Evolutionary conservation across 2,113 vertebrate genomes (phyloP), one percentile per base, ranked within the genome.

Genomic region (Panthera tigris): DNA sequence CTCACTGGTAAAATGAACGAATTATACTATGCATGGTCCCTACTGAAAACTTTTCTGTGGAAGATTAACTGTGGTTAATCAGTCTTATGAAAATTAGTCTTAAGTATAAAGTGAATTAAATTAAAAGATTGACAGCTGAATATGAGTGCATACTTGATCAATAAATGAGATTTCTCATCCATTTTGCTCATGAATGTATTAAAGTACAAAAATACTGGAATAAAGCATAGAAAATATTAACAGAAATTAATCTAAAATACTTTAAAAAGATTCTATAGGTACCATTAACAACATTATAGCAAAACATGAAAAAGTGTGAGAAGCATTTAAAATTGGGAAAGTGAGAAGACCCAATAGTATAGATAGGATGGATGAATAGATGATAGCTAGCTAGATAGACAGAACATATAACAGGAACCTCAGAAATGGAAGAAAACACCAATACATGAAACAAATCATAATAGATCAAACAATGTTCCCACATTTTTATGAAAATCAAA

Each of bases 271-370:
- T 87, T 41, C 23, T 89, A 48, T 66, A 33, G 1, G 12, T 84
- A 48, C 31, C 65, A 50, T 16, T 52, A 57, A 74, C 7, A 7
- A 45, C 55, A 50, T 52, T 63, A 31, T 33, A 48, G 19, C 16
- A 89, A 65, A 94, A 52, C 18, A 89, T 92, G 31, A 82, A 93
- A 76, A 89, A 81, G 5, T 11, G 13, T 92, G 45, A 86, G 33
- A 29, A 33, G 14, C 25, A 83, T 29, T 83, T 89, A 73, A 92
- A 93, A 71, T 36, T 80, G n/a, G 21, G 3, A 57, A 69, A 80
- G 1, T 18, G 57, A 45, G 33, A 50, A 80, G 3, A 45, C 16
- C 8, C 23, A 68, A 3, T 71, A 31, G 41, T 48, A 69, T 33
- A 57, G 29, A 15, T 18, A 69, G 4, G 7, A 45, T 27, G 31